Evolutionary conservation across 1,140 invertebrate species (phyloP).

Genomic region (Odontomachus brunneus): DNA sequence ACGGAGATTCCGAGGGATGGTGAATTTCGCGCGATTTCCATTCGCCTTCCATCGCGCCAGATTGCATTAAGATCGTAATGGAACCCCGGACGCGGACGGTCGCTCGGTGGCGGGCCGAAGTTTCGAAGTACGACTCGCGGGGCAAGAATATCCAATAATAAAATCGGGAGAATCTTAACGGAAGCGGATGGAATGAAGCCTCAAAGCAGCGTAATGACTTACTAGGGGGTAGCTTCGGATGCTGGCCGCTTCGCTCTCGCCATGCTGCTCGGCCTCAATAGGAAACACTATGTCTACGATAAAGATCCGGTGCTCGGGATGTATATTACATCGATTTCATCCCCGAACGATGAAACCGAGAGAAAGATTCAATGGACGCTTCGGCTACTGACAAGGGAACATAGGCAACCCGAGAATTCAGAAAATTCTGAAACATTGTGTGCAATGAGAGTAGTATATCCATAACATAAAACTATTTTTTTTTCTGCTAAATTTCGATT

Average conservation of each 20-base stretch:
- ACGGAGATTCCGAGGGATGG: no score
- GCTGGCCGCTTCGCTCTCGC: background rate
- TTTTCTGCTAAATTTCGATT: no score
- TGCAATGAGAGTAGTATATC: no score
- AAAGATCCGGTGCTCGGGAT: slow-evolving; percentile 7
- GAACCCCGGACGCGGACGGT: background rate
- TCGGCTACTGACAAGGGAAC: background rate
- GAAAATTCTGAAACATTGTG: no score
- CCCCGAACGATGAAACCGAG: slow-evolving; percentile 4
- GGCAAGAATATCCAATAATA: slow-evolving; percentile 44
- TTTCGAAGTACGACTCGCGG: background rate
- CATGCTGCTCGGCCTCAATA: slow-evolving; percentile 27
- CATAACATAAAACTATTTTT: no score
- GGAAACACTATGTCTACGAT: slow-evolving; percentile 37
- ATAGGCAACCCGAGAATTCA: background rate
- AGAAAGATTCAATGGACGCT: slow-evolving; percentile 33
- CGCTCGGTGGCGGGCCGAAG: background rate
- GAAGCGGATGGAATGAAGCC: background rate
- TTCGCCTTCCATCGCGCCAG: background rate
- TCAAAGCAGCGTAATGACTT: slow-evolving; percentile 39
- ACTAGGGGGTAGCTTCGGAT: slow-evolving; percentile 13
- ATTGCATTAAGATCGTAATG: slow-evolving; percentile 21
- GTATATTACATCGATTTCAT: slow-evolving; percentile 50
- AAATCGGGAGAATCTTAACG: slow-evolving; percentile 16
- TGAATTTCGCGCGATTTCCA: background rate